phyloP scores from a whole-genome alignment of 92 coral and sea anemone species.

The Meandrina meandrites region DNA sequence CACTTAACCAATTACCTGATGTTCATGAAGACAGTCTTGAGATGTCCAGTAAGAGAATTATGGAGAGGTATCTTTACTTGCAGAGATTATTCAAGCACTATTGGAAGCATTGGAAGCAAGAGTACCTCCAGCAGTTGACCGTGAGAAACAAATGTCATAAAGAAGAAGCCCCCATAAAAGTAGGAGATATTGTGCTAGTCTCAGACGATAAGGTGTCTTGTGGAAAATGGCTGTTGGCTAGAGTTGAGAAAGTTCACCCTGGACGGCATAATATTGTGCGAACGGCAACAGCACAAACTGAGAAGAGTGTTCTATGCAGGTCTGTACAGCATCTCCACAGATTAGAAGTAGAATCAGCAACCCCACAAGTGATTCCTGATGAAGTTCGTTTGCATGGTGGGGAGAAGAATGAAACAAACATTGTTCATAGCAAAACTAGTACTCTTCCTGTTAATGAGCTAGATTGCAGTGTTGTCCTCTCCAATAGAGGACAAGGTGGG shows the following conservation, averaged over 20 bases:
- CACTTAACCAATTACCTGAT: no score
- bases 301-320: no score
- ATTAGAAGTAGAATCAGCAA: conserved; percentile 11
- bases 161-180: conserved; percentile 26
- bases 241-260: not conserved
- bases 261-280: no score
- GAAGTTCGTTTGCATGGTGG: conserved; percentile 25
- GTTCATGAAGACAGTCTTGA: no score
- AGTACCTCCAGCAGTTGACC: conserved; percentile 26
- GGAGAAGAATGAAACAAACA: conserved; percentile 7
- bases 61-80: conserved; percentile 28
- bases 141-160: conserved; percentile 28
- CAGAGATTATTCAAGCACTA: conserved; percentile 31
- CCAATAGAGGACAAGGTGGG: conserved; percentile 5
- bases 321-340: conserved; percentile 41
- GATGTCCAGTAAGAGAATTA: not conserved
- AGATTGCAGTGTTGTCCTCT: conserved; percentile 10
- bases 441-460: conserved; percentile 2
- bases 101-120: conserved; percentile 44
- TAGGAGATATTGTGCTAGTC: conserved; percentile 39
- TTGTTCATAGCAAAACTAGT: conserved; percentile 2
- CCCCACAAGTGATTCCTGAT: conserved; percentile 13
- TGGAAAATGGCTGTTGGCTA: conserved; percentile 26
- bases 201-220: conserved; percentile 39
- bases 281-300: no score